These are phyloP conservation scores for Unio pictorum DNA, from an alignment of 2,888 invertebrate species.

Conservation along the genomic window DNA sequence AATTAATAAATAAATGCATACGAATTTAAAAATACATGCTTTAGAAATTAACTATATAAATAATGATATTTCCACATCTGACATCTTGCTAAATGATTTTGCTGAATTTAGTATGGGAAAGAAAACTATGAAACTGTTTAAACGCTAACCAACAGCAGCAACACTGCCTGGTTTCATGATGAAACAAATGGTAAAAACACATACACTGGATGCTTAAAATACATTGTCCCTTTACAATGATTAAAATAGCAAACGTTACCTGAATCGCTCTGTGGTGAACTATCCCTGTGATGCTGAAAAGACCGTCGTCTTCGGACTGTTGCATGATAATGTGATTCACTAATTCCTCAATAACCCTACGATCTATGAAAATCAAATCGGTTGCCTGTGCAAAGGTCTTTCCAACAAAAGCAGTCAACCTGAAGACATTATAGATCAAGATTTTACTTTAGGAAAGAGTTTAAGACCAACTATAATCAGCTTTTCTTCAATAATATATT, in stretches of 20 bases:
- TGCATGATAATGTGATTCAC: conserved; percentile 81
- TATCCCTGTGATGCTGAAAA: conserved; percentile 81
- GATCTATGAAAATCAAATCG: conserved; percentile 81
- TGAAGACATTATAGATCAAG: conserved; percentile 56
- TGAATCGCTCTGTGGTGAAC: conserved; percentile 82
- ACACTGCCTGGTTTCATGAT: background rate
- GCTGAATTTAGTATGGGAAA: no score
- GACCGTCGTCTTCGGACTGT: conserved; percentile 80
- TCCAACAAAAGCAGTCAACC: conserved; percentile 89
- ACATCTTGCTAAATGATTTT: no score
- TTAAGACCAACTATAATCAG: no score
- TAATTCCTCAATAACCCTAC: conserved; percentile 77
- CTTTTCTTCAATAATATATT: no score
- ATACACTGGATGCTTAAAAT: background rate
- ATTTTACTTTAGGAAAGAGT: no score
- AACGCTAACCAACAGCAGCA: no score
- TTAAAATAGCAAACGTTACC: conserved; percentile 34
- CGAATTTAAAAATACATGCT: no score
- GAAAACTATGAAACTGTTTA: no score
- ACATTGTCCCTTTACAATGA: background rate
- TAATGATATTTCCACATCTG: no score
- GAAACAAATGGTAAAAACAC: background rate
- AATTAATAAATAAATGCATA: no score
- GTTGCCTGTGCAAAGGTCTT: conserved; percentile 80
- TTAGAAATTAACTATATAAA: no score